Conservation (phyloP, 2,797 vertebrate genomes). For the Leuciscus waleckii region DNA sequence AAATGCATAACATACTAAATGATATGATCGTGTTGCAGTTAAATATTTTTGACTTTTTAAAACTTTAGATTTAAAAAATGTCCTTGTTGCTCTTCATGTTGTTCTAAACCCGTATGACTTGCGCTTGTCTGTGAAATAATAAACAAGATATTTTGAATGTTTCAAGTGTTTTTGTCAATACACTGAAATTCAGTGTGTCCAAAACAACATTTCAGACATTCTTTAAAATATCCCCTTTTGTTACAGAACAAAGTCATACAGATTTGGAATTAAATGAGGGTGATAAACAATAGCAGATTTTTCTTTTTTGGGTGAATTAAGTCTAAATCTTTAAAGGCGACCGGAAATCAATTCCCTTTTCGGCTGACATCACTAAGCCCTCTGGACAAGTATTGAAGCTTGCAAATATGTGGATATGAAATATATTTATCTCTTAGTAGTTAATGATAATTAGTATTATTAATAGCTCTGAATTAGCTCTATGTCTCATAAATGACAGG, state of each 20-base stretch:
- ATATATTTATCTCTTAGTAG: constrained; percentile 15
- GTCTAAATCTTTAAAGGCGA: background rate
- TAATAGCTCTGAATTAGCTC: background rate
- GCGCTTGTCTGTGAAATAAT: background rate
- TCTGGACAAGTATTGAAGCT: background rate
- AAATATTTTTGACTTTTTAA: background rate
- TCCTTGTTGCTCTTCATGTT: background rate
- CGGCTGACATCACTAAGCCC: background rate
- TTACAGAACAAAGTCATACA: background rate
- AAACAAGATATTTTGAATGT: background rate
- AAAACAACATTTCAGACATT: background rate
- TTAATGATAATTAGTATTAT: no score
- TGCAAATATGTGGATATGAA: background rate
- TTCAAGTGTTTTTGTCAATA: background rate
- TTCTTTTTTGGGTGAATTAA: background rate
- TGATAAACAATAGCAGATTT: background rate
- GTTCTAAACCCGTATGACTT: background rate
- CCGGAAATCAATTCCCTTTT: background rate
- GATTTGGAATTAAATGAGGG: background rate
- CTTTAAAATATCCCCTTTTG: background rate
- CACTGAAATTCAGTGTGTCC: background rate
- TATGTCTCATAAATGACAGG: background rate
- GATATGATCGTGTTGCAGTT: background rate
- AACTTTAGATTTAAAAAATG: background rate
- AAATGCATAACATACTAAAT: constrained; percentile 15